Conservation (phyloP, 1,140 invertebrate species). For the Diorhabda elongata region DNA sequence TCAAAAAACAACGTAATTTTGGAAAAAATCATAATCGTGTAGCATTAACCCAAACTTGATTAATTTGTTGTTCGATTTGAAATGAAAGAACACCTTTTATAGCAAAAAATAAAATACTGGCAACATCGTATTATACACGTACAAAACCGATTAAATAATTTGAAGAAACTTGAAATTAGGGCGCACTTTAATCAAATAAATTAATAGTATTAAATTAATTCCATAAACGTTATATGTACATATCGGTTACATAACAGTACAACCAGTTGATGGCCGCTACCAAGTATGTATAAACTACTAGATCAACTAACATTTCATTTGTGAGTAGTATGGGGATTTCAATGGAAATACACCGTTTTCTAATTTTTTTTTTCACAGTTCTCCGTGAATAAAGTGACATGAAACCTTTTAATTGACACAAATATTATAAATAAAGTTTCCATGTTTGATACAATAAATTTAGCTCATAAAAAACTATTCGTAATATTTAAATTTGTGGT, state of each 20-base stretch:
- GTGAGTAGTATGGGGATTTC: neutral
- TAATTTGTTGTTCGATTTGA: too few relatives aligned
- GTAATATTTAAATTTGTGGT: too few relatives aligned
- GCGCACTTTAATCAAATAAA: slow-evolving; percentile 24
- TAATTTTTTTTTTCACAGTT: neutral
- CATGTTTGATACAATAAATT: too few relatives aligned
- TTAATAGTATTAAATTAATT: slow-evolving; percentile 21
- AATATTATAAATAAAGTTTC: too few relatives aligned
- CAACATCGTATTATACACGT: neutral
- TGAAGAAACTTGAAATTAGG: slow-evolving; percentile 17
- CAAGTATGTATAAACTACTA: slow-evolving; percentile 18
- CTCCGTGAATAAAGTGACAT: too few relatives aligned
- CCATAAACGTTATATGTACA: slow-evolving; percentile 17
- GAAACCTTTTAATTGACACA: too few relatives aligned
- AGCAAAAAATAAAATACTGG: too few relatives aligned
- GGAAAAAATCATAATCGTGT: too few relatives aligned
- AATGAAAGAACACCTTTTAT: too few relatives aligned
- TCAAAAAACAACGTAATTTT: too few relatives aligned
- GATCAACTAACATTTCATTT: slow-evolving; percentile 1
- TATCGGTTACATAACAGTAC: slow-evolving; percentile 15
- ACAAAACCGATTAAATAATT: slow-evolving; percentile 4
- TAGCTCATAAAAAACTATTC: too few relatives aligned
- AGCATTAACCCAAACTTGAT: too few relatives aligned
- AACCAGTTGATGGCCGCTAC: slow-evolving; percentile 13
- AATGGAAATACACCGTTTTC: neutral